These are phyloP conservation scores for Aethina tumida DNA, from an alignment of 1,140 invertebrate species.

Conservation along the genomic window DNA sequence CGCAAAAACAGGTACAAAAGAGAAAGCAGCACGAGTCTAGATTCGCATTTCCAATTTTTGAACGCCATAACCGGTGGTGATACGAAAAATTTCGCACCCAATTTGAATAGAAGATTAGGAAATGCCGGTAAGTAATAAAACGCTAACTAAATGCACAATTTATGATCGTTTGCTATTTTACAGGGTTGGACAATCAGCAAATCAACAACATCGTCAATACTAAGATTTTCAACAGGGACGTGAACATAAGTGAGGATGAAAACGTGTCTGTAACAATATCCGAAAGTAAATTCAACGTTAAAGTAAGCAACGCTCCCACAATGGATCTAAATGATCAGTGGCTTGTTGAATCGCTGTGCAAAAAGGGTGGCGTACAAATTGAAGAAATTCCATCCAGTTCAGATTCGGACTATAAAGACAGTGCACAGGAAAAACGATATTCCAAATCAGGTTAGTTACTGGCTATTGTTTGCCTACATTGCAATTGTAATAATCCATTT, in stretches of 20 bases:
- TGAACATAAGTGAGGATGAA: slow-evolving; percentile 45
- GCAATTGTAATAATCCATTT: too few relatives aligned
- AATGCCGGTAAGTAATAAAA: slow-evolving; percentile 46
- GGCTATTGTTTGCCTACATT: too few relatives aligned
- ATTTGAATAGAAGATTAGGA: slow-evolving; percentile 46
- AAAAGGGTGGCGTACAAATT: slow-evolving; percentile 34
- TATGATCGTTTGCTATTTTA: too few relatives aligned
- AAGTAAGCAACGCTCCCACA: slow-evolving; percentile 41
- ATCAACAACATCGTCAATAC: too few relatives aligned
- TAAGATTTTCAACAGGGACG: too few relatives aligned
- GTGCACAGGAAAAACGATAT: slow-evolving; percentile 26
- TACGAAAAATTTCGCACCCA: slow-evolving; percentile 38
- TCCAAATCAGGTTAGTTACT: slow-evolving; percentile 26
- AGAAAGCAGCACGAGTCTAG: slow-evolving; percentile 67
- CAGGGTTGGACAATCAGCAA: too few relatives aligned
- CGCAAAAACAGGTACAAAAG: slow-evolving; percentile 38
- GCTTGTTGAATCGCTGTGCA: slow-evolving; percentile 39
- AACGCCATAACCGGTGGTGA: slow-evolving; percentile 40
- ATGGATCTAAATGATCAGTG: slow-evolving; percentile 42
- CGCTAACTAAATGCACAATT: too few relatives aligned
- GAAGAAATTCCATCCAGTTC: slow-evolving; percentile 21
- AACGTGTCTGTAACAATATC: slow-evolving; percentile 40
- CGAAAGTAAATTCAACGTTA: slow-evolving; percentile 44
- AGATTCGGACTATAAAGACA: slow-evolving; percentile 20
- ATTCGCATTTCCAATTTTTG: slow-evolving; percentile 57